Conservation (phyloP, 2,113 vertebrate genomes). For the Nestor notabilis region DNA sequence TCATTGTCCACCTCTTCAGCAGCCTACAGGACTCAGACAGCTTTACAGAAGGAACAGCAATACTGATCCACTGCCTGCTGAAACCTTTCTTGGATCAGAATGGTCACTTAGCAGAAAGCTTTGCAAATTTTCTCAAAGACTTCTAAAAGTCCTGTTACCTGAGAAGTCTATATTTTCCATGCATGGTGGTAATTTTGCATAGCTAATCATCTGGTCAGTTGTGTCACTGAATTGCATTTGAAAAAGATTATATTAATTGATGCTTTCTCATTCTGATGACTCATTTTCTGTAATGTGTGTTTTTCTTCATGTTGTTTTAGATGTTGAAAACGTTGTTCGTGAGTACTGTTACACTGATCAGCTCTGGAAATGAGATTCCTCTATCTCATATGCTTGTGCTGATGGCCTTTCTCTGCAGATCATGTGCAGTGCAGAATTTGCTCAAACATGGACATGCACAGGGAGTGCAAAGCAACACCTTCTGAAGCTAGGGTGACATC, state of each 20-base stretch:
- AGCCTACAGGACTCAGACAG: not conserved
- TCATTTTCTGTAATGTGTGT: not conserved
- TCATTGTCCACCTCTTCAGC: not conserved
- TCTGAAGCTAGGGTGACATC: not conserved
- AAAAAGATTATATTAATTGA: not conserved
- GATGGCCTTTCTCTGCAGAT: not conserved
- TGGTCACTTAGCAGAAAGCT: not conserved
- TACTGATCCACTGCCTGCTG: not conserved
- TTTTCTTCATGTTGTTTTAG: not conserved
- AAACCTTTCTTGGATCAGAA: not conserved
- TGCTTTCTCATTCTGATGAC: not conserved
- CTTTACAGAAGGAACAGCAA: not conserved
- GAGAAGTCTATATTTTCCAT: not conserved
- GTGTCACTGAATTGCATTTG: not conserved
- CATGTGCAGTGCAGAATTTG: not conserved
- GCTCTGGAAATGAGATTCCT: not conserved
- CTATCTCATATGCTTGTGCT: not conserved
- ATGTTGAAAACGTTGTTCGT: not conserved
- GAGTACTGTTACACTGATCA: not conserved
- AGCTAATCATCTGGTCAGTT: not conserved
- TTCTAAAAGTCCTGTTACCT: not conserved
- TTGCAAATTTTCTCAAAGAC: not conserved
- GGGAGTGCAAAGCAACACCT: not conserved
- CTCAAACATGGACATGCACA: not conserved
- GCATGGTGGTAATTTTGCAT: not conserved